These are phyloP conservation scores for Acrobasis consociella DNA, from an alignment of 2,888 invertebrate species.

Conservation along the genomic window DNA sequence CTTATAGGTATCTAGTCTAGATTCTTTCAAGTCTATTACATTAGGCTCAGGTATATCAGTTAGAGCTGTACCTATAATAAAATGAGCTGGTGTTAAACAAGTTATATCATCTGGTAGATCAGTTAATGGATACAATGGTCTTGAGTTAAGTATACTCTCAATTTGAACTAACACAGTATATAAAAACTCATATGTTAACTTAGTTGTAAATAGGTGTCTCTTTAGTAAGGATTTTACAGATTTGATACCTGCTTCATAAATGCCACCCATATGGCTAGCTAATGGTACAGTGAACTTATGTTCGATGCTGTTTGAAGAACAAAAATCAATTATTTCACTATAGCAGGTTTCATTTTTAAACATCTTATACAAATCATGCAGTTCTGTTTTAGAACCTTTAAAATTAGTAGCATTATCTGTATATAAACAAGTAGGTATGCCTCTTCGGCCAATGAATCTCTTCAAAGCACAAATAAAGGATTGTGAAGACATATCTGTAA, in stretches of 20 bases:
- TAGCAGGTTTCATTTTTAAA: no score
- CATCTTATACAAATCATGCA: constrained; percentile 8
- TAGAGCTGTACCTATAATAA: constrained; percentile 21
- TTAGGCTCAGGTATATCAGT: constrained; percentile 25
- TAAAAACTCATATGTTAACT: constrained; percentile 20
- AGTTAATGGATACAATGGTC: constrained; percentile 15
- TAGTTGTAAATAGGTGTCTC: constrained; percentile 6
- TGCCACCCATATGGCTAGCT: constrained; percentile 22
- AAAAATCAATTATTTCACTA: no score
- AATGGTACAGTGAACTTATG: constrained; percentile 19
- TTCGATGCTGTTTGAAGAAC: constrained; percentile 18
- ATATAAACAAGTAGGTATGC: constrained; percentile 21
- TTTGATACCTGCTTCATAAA: constrained; percentile 25
- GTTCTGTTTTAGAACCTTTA: constrained; percentile 16
- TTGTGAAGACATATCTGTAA: constrained; percentile 13
- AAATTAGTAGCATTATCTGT: constrained; percentile 28
- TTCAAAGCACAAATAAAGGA: constrained; percentile 17
- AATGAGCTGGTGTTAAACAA: constrained; percentile 25
- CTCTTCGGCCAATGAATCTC: constrained; percentile 26
- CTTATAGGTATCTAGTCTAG: constrained; percentile 1
- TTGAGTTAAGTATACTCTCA: not conserved
- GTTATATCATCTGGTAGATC: constrained; percentile 12
- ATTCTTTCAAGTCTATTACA: constrained; percentile 12
- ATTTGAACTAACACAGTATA: constrained; percentile 16
- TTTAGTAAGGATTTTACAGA: constrained; percentile 11